Evolutionary conservation across 2,888 invertebrate species (phyloP), one percentile per base, ranked within the genome.

Genomic region (Microchrysa polita): DNA sequence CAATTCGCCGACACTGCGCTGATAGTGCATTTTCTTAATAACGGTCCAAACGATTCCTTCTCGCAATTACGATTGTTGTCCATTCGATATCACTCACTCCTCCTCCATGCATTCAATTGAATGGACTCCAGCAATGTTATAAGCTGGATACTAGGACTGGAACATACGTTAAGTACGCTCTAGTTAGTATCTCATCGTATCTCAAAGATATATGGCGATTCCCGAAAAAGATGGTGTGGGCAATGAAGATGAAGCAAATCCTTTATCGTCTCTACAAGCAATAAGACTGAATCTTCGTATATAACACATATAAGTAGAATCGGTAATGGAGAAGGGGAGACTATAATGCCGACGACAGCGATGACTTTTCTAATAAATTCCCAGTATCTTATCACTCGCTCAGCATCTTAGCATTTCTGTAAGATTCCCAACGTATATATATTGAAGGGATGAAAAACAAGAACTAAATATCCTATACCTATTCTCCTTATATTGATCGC

Each of bases 1-100:
- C 69, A 55, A 69, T 69, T 55, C 65, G 65, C 48, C 69, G 23
- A 55, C 57, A 40, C 34, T 40, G 20, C 34, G 69, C 69, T 69
- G 69, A 69, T 69, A 42, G 40, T 69, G 69, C 69, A 69, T 42
- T 55, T 69, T 69, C 69, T 69, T 57, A 57, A 67, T 55, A 69
- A 55, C 57, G 23, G 40, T 57, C 42, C 48, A 12, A 65, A 44
- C 65, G 42, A 65, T 69, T 69, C 23, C 40, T 69, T 69, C 57
- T 57, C 40, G 42, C 55, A 57, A 20, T 69, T 69, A 40, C 55
- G 57, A 69, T 69, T 69, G 69, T 69, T 65, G 48, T 65, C 65
- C 65, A 65, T 65, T 65, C 57, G 40, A 57, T 69, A 69, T 69
- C 57, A 69, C 67, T 67, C 67, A 60, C 40, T 42, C 61, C 61